Base-by-base conservation (phyloP, 2,888 invertebrate genomes). In the Omphaloscelis lunosa region DNA sequence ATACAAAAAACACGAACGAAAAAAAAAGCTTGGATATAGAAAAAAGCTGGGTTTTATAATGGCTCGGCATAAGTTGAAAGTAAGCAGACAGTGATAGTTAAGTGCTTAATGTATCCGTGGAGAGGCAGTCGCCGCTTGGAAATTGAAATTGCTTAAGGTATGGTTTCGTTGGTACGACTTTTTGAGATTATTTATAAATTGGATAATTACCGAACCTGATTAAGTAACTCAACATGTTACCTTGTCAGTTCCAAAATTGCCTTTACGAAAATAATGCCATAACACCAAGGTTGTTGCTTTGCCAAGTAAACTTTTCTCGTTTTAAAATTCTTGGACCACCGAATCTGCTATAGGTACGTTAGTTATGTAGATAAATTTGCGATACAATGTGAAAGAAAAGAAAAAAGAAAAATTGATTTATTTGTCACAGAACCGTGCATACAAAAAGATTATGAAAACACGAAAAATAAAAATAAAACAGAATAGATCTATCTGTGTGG, bases 1-100 rank as follows among this genome's bases (percentile, higher is more conserved):
- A n/a, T 0, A 48, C 12, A 39, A 45, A 70, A 66, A 70, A 29
- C 20, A 20, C n/a, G 7, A 41, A 71, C 6, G 27, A n/a, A 84
- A 67, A 71, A 71, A 62, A 48, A 82, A 67, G 41, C 29, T 20
- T 51, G 59, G 6, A 61, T 61, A 56, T 56, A 88, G 15, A 87
- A 81, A 86, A 86, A 77, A 67, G 34, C 74, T 53, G 79, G 65
- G 91, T 93, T 93, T 94, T 93, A 93, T 94, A 91, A 93, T 93
- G 92, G 92, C 93, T 89, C 91, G 90, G 86, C 88, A 91, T 92
- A 93, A 94, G 94, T 92, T 90, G 93, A 93, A 90, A 95, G 94
- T 91, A 94, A 95, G 95, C 95, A 95, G 95, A 94, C 95, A 95
- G 95, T 94, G 94, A 96, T 95, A 96, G 96, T 95, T 95, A 95